Evolutionary conservation across 2,888 invertebrate species (phyloP).

Genomic region (Mechanitis mazaeus): DNA sequence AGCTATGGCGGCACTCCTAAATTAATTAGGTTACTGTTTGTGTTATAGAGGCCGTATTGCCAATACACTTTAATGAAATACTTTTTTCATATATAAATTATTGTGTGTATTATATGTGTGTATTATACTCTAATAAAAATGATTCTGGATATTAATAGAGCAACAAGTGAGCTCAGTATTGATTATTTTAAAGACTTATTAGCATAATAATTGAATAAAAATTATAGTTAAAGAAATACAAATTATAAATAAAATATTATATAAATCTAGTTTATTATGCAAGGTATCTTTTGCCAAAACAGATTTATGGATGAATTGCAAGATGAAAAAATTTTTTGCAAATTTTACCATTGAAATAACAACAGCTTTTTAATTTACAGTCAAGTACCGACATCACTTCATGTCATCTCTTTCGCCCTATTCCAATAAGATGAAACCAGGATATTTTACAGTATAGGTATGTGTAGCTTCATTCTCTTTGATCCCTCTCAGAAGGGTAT

Average conservation of each 20-base stretch:
- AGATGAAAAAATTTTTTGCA: not conserved
- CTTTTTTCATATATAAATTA: too few relatives aligned
- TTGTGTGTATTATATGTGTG: too few relatives aligned
- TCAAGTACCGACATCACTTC: not conserved
- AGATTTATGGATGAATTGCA: not conserved
- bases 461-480: conserved; percentile 19
- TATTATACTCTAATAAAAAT: too few relatives aligned
- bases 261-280: too few relatives aligned
- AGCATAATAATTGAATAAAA: too few relatives aligned
- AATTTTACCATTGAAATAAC: conserved; percentile 1
- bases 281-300: not conserved
- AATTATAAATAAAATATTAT: too few relatives aligned
- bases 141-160: too few relatives aligned
- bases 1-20: conserved; percentile 24
- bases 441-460: conserved; percentile 11
- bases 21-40: conserved; percentile 20
- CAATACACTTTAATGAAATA: not conserved
- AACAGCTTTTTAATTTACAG: conserved; percentile 1
- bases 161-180: too few relatives aligned
- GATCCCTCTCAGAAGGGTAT: conserved; percentile 21
- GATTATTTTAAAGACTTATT: too few relatives aligned
- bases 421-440: conserved; percentile 23
- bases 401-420: conserved; percentile 8
- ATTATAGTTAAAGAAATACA: too few relatives aligned
- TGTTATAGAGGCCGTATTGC: not conserved